A percentile compares a stretch with the other conserved stretches of the same genome.
Conservation (phyloP, 2,888 invertebrate species). For the Macrophya annulata region DNA sequence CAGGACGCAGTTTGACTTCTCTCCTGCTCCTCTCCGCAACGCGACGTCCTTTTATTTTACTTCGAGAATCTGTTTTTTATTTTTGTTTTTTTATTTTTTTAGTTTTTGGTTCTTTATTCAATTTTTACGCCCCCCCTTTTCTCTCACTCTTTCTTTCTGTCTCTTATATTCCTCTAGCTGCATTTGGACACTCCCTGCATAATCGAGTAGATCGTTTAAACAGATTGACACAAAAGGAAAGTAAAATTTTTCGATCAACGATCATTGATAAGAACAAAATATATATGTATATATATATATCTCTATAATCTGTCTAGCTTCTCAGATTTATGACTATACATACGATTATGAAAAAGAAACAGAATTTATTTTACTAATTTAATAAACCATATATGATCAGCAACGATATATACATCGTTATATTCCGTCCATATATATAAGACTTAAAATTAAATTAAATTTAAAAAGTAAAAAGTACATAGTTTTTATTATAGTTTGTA, state of each 20-base stretch:
- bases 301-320: neutral
- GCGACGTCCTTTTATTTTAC: constrained; percentile 32
- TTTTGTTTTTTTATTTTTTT: neutral
- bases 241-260: constrained; percentile 5
- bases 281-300: neutral
- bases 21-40: constrained; percentile 50
- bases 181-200: neutral
- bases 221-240: neutral
- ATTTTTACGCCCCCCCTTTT: neutral
- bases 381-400: too few species aligned
- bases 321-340: too few species aligned
- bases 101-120: neutral
- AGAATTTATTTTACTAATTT: too few species aligned
- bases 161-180: too few species aligned
- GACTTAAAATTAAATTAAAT: too few species aligned
- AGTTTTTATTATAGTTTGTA: too few species aligned
- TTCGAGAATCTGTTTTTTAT: constrained; percentile 9
- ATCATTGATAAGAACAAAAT: neutral
- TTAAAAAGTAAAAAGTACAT: too few species aligned
- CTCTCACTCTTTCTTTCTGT: neutral
- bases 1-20: constrained; percentile 64
- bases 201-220: neutral
- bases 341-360: too few species aligned
- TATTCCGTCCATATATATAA: neutral
- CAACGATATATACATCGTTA: neutral